Evolutionary conservation across 2,888 invertebrate genomes (phyloP).

Genomic region (Arenicola marina): DNA sequence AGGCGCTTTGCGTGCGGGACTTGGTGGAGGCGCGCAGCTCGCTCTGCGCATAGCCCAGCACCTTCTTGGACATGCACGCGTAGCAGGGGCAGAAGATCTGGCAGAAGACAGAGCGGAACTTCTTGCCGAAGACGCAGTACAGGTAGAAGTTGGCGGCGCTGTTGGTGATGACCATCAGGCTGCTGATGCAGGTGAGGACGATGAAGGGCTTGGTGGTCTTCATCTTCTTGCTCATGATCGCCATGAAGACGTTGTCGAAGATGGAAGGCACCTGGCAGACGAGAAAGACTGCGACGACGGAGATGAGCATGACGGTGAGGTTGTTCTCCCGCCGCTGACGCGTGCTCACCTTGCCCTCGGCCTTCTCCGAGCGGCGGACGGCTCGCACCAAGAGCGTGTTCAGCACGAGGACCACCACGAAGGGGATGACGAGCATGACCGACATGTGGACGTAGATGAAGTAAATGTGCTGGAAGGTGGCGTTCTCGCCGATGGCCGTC

Average conservation of each 20-base stretch:
- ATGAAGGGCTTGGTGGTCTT: conserved; percentile 30
- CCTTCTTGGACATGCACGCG: no score
- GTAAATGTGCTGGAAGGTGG: conserved; percentile 48
- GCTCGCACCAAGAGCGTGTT: conserved; percentile 54
- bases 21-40: no score
- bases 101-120: conserved; percentile 46
- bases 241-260: conserved; percentile 53
- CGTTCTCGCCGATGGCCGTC: conserved; percentile 47
- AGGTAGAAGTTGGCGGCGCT: conserved; percentile 55
- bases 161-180: conserved; percentile 51
- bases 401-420: conserved; percentile 48
- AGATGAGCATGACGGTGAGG: conserved; percentile 92
- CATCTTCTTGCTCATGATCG: conserved; percentile 36
- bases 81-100: conserved; percentile 23
- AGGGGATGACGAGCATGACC: conserved; percentile 56
- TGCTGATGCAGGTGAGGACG: conserved; percentile 46
- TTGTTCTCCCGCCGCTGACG: conserved; percentile 76
- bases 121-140: conserved; percentile 54
- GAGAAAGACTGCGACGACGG: conserved; percentile 93
- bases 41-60: no score
- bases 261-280: conserved; percentile 68
- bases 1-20: no score
- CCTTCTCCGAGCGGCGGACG: conserved; percentile 44
- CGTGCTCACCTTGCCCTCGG: conserved; percentile 35
- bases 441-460: conserved; percentile 53